phyloP scores from a whole-genome alignment of 2,888 invertebrate genomes.

The Noctua pronuba region DNA sequence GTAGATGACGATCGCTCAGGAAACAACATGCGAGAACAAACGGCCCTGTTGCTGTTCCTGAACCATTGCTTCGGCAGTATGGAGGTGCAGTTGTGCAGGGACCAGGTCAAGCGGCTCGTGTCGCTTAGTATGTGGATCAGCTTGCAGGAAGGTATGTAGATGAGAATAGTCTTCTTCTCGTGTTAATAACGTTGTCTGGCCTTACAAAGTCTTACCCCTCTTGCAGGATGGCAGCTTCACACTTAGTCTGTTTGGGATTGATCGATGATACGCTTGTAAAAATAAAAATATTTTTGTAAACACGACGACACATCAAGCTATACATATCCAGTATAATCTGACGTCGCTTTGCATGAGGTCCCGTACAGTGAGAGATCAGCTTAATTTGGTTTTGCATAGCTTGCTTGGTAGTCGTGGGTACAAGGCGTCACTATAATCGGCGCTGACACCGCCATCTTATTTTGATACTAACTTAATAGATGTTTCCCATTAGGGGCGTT shows the following conservation, averaged over 20 bases:
- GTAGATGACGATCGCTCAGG: conserved; percentile 90
- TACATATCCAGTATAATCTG: too few species aligned
- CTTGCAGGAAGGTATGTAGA: conserved; percentile 92
- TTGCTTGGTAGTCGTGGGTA: too few species aligned
- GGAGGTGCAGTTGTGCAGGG: conserved; percentile 98
- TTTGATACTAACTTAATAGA: too few species aligned
- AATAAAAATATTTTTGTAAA: background rate
- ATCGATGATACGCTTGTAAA: background rate
- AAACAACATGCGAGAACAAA: conserved; percentile 93
- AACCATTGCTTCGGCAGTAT: conserved; percentile 99
- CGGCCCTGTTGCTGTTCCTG: conserved; percentile 96
- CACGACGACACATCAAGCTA: too few species aligned
- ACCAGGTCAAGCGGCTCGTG: conserved; percentile 97
- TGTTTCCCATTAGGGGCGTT: too few species aligned
- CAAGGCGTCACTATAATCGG: background rate
- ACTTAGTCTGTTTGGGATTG: background rate
- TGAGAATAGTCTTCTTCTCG: background rate
- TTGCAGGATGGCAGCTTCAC: background rate
- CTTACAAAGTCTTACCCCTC: background rate
- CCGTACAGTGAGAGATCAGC: too few species aligned
- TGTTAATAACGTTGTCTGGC: background rate
- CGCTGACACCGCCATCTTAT: background rate
- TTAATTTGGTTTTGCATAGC: too few species aligned
- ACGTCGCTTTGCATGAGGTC: too few species aligned
- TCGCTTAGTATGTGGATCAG: conserved; percentile 98